Base-by-base conservation (phyloP, 1,140 invertebrate species). In the Macrocentrus cingulum region DNA sequence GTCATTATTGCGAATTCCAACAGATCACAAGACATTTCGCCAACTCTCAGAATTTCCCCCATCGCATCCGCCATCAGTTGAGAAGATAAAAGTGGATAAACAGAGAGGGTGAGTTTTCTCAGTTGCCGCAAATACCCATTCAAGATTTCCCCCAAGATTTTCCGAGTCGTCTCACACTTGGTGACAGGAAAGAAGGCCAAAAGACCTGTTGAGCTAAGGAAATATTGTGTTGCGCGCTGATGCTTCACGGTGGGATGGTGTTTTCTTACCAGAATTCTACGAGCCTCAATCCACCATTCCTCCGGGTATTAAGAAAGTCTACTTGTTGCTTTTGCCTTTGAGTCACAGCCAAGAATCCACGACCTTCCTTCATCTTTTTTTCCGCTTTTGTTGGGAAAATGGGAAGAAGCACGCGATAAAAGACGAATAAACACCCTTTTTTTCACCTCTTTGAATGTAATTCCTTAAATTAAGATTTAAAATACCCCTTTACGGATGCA, bases 131-230 rank as follows among this genome's bases (percentile, higher is more conserved):
- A 39, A 39, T 67, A 63, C 49, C 42, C 16, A 20, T 70, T 57
- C 59, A 70, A 69, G 68, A 68, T 69, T 68, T 71, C 65, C 64
- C 45, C 64, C 51, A 75, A 76, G 75, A 79, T 77, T 77, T 79
- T 74, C 73, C 72, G 65, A 67, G 65, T 56, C 52, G 46, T 57
- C 36, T 36, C 29, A 45, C 29, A 13, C 29, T 34, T 6, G 15
- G 19, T 22, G 46, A 36, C 46, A 16, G 19, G 11, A 37, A 22
- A 59, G 22, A 39, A 52, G 25, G 44, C 32, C 37, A 49, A 39
- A 41, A 37, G 44, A 67, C 63, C 66, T 67, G 66, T 67, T 67
- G 66, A 60, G 53, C 56, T 59, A 59, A 59, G 61, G 56, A 61
- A 61, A 22, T 50, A 11, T 37, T 19, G 34, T 1, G 32, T 11